phyloP scores from a whole-genome alignment of 2,113 vertebrate genomes.

The Actinemys pallida region DNA sequence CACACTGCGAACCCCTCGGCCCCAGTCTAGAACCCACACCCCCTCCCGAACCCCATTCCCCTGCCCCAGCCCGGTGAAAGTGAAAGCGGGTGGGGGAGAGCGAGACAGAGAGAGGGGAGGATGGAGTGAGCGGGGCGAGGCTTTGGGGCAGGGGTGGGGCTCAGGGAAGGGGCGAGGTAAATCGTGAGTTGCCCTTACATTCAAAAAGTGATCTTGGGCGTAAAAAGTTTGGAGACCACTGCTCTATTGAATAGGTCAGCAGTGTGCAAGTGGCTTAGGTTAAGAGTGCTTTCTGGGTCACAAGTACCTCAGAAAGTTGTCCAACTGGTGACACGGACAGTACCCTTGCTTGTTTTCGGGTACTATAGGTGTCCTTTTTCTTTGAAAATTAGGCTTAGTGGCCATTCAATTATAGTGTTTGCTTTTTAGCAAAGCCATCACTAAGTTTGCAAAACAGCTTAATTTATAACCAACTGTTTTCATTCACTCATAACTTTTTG shows the following conservation, averaged over 20 bases:
- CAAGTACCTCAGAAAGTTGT: neutral
- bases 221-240: too few relatives aligned
- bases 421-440: neutral
- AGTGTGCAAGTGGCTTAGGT: neutral
- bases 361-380: fast-evolving
- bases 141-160: too few relatives aligned
- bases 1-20: too few relatives aligned
- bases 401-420: neutral
- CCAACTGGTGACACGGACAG: neutral
- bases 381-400: neutral
- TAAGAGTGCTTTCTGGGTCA: neutral
- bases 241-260: neutral
- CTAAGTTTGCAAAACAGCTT: constrained; percentile 30
- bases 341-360: neutral
- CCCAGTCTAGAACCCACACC: too few relatives aligned
- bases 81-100: too few relatives aligned
- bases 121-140: too few relatives aligned
- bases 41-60: too few relatives aligned
- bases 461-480: constrained; percentile 41
- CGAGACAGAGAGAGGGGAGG: too few relatives aligned
- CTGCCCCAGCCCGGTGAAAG: too few relatives aligned
- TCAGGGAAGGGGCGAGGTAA: too few relatives aligned
- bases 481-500: neutral
- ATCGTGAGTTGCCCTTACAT: too few relatives aligned
- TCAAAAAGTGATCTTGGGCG: too few relatives aligned